Conservation (phyloP, 2,888 invertebrate species). For the Operophtera brumata region DNA sequence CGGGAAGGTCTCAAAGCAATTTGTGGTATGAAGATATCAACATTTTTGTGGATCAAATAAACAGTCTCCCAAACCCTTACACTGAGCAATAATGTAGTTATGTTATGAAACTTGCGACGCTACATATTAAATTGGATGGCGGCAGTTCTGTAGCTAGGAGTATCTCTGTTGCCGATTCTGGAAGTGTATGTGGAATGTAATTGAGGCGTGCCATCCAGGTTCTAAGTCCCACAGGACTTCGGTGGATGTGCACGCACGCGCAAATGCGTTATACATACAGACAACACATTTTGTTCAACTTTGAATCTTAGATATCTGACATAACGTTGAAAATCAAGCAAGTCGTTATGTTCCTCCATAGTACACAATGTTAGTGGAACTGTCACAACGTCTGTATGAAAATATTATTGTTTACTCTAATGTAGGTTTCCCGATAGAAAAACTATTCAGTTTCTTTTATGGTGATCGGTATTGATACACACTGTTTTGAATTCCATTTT, state of each 20-base stretch:
- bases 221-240: slow-evolving; percentile 53
- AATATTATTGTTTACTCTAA: slow-evolving; percentile 32
- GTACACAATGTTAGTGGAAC: slow-evolving; percentile 14
- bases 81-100: slow-evolving; percentile 27
- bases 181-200: slow-evolving; percentile 63
- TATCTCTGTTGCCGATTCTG: slow-evolving; percentile 59
- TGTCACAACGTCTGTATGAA: slow-evolving; percentile 26
- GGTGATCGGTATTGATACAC: slow-evolving; percentile 17
- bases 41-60: slow-evolving; percentile 24
- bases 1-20: slow-evolving; percentile 20
- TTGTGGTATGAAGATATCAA: slow-evolving; percentile 19
- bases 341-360: neutral
- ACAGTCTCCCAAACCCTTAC: slow-evolving; percentile 22
- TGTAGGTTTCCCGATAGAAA: slow-evolving; percentile 15
- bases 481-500: slow-evolving; percentile 22
- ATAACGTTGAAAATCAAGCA: slow-evolving; percentile 17
- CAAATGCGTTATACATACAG: slow-evolving; percentile 36
- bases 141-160: slow-evolving; percentile 43
- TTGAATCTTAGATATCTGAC: slow-evolving; percentile 11
- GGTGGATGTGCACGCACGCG: slow-evolving; percentile 44
- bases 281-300: slow-evolving; percentile 15
- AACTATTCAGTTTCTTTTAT: slow-evolving; percentile 15
- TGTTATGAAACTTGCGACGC: slow-evolving; percentile 36
- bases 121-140: slow-evolving; percentile 53
- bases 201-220: slow-evolving; percentile 61